phyloP scores from a whole-genome alignment of 2,113 vertebrate genomes.

The Apodemus sylvaticus region DNA sequence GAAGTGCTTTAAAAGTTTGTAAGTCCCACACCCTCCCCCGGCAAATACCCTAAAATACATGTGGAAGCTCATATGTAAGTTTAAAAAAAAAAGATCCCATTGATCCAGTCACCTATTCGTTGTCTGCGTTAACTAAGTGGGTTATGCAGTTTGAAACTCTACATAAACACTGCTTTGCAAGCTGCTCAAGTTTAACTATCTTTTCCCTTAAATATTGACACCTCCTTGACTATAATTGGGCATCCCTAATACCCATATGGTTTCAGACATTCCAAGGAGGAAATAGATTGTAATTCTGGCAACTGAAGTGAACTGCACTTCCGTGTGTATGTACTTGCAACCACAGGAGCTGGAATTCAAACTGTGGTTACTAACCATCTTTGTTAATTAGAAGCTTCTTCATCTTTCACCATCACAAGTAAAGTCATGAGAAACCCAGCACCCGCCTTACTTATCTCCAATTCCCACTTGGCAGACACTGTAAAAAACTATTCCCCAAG shows the following conservation, averaged over 20 bases:
- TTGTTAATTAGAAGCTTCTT: conserved; percentile 86
- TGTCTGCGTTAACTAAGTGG: conserved; percentile 60
- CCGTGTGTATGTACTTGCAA: conserved; percentile 79
- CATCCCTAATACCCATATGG: conserved; percentile 81
- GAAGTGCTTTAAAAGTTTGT: conserved; percentile 22
- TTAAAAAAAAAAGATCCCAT: conserved; percentile 4
- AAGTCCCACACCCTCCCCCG: conserved; percentile 34
- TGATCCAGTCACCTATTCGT: conserved; percentile 27
- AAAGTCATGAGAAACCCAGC: conserved; percentile 79
- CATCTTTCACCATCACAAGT: conserved; percentile 84
- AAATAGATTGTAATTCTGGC: conserved; percentile 81
- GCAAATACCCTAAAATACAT: conserved; percentile 18
- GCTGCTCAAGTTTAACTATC: conserved; percentile 72
- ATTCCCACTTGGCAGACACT: conserved; percentile 79
- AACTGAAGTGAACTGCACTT: conserved; percentile 53
- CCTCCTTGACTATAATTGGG: conserved; percentile 86
- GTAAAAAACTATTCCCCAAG: conserved; percentile 71
- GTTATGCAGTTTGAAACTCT: conserved; percentile 64
- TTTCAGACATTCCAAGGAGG: conserved; percentile 83
- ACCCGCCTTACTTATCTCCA: conserved; percentile 76
- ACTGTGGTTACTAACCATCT: conserved; percentile 78
- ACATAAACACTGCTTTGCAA: conserved; percentile 70
- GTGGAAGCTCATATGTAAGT: conserved; percentile 22
- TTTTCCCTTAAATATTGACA: conserved; percentile 73
- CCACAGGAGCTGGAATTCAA: conserved; percentile 79